phyloP scores from a whole-genome alignment of 2,888 invertebrate genomes.

The Pyrochroa serraticornis region DNA sequence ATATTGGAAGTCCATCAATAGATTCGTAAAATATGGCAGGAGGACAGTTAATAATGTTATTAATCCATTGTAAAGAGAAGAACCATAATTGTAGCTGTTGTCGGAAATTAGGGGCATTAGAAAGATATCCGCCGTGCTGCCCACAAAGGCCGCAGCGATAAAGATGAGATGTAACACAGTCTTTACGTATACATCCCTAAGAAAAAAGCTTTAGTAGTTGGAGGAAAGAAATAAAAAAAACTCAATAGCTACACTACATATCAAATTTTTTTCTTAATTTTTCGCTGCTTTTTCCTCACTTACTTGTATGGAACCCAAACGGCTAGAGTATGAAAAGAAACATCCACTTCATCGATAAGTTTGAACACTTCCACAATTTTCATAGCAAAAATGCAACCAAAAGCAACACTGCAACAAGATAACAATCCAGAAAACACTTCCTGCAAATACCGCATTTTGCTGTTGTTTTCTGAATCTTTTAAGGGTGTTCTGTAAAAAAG shows the following conservation, averaged over 20 bases:
- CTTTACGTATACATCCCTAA: slow-evolving; percentile 10
- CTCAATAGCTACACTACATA: too few relatives aligned
- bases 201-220: background rate
- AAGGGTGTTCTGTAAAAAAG: slow-evolving; percentile 1
- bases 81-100: background rate
- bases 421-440: slow-evolving; percentile 31
- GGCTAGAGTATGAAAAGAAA: slow-evolving; percentile 33
- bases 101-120: background rate
- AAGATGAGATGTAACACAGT: slow-evolving; percentile 1
- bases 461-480: slow-evolving; percentile 16
- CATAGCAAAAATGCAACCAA: slow-evolving; percentile 34
- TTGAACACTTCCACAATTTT: slow-evolving; percentile 38
- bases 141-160: background rate
- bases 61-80: slow-evolving; percentile 2
- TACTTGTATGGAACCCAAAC: slow-evolving; percentile 42
- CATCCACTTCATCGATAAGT: slow-evolving; percentile 38
- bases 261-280: too few relatives aligned
- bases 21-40: slow-evolving; percentile 32
- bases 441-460: slow-evolving; percentile 32
- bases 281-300: too few relatives aligned
- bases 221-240: background rate
- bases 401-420: slow-evolving; percentile 32
- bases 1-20: slow-evolving; percentile 43
- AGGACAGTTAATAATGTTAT: slow-evolving; percentile 9
- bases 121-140: background rate